Base-by-base conservation (phyloP, 2,113 vertebrate species). In the Muscicapa adusta region DNA sequence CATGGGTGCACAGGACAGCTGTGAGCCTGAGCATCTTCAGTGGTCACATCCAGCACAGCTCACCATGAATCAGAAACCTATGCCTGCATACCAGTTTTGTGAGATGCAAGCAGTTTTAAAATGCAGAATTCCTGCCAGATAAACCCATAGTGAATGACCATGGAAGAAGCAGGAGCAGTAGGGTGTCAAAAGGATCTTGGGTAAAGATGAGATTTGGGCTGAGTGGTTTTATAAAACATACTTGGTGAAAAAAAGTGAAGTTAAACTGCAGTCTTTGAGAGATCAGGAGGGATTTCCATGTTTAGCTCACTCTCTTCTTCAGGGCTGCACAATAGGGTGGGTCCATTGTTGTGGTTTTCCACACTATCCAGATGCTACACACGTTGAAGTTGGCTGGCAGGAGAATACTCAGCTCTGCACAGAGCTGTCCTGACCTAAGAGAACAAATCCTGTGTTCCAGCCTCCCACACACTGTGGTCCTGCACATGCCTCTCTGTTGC, bases 291-390 rank as follows among this genome's bases (percentile, higher is more conserved):
- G 66, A 85, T 28, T 62, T 96, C 60, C 82, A 90, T 75, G 63
- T 89, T 85, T 48, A 77, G 38, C 42, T 77, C 38, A 25, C 47
- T 73, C 66, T 51, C 58, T 76, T 68, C 53, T 75, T 70, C 56
- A 90, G 77, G 51, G 13, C 53, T 60, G 53, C 66, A 83, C 17
- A 73, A 33, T 9, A 54, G 62, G 68, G 54, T 94, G 71, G 60
- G 82, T 67, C 62, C 56, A 48, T 67, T 91, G 72, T 58, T 91
- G 81, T 74, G 85, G 47, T 80, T 97, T 97, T 91, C 86, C 11
- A 3, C 56, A 14, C 60, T 86, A 56, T 80, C 60, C 71, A 83
- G 58, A 82, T 72, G 63, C 71, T 77, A 3, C 67, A 60, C 57
- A 72, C 0, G 0, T 36, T 78, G 89, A 84, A 89, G 77, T n/a